Base-by-base conservation (phyloP, 2,888 invertebrate genomes). In the Merodon equestris region DNA sequence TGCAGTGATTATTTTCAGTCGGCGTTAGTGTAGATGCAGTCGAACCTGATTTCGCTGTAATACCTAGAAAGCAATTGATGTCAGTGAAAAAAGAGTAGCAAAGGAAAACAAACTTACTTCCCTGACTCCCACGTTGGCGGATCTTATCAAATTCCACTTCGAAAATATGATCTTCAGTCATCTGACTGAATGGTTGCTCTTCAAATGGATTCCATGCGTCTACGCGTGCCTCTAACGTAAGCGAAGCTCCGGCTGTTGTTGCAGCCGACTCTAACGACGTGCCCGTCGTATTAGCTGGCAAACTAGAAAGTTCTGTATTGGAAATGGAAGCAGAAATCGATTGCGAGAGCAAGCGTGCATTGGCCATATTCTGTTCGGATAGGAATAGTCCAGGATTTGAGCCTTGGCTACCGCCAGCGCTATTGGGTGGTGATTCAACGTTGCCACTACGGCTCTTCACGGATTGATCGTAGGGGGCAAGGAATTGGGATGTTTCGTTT, bases 191-290 rank as follows among this genome's bases (percentile, higher is more conserved):
- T 19, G 93, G 93, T 60, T 92, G 91, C 83, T 94, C 94, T 85
- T 94, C 94, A 85, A 96, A 96, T 1, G 96, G 96, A 89, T 96
- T 96, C 95, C 95, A 95, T 82, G 94, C 93, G 85, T 94, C 93
- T 18, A 88, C 85, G 15, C 87, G 86, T 36, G 86, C 86, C n/a
- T 86, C 88, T 64, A 87, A 68, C 1, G 83, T 74, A n/a, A 74
- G 70, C 50, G 82, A 75, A 54, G 74, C 71, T 34, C 61, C 57
- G 27, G 71, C 56, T 45, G 81, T 77, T 53, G 72, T 68, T 36
- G 75, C 75, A 47, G 71, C 81, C 7, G 84, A 82, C 51, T 87
- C 88, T 57, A 58, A 61, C 40, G 73, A 56, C 50, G 71, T 71
- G 47, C 57, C 74, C 15, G 57, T 75, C 57, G 68, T 61, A 71